Conservation (phyloP, 2,888 invertebrate species). For the Hipparchia semele region DNA sequence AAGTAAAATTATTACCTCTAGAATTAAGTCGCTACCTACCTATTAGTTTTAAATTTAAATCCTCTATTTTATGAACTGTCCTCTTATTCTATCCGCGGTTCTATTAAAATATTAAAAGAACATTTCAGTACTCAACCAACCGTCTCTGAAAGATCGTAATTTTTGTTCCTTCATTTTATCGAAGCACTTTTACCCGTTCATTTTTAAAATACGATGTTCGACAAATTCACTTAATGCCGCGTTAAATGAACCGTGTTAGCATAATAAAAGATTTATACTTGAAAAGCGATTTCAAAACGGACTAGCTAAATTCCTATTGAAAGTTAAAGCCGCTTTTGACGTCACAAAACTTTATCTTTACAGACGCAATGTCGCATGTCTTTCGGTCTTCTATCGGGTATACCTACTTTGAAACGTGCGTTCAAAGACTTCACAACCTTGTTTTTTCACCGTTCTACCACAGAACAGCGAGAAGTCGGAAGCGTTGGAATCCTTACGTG, state of each 20-base stretch:
- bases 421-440: no score
- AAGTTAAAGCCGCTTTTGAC: slow-evolving; percentile 57
- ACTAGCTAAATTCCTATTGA: slow-evolving; percentile 67
- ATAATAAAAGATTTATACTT: slow-evolving; percentile 81
- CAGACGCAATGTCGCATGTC: no score
- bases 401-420: no score
- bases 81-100: slow-evolving; percentile 14
- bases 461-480: no score
- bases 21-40: neutral
- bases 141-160: slow-evolving; percentile 51
- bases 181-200: slow-evolving; percentile 72
- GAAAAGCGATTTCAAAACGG: slow-evolving; percentile 74
- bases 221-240: slow-evolving; percentile 81
- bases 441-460: no score
- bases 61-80: slow-evolving; percentile 12
- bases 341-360: slow-evolving; percentile 1
- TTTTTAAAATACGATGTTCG: slow-evolving; percentile 78
- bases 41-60: neutral
- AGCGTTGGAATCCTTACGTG: no score
- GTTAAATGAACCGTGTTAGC: slow-evolving; percentile 80
- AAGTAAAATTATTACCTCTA: neutral
- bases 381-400: no score
- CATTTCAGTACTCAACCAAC: slow-evolving; percentile 56
- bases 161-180: slow-evolving; percentile 59
- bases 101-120: slow-evolving; percentile 44